Percentiles rank a stretch among this genome's conserved stretches.
Evolutionary conservation across 2,113 vertebrate species (phyloP).

Genomic region (Syngnathus typhle): DNA sequence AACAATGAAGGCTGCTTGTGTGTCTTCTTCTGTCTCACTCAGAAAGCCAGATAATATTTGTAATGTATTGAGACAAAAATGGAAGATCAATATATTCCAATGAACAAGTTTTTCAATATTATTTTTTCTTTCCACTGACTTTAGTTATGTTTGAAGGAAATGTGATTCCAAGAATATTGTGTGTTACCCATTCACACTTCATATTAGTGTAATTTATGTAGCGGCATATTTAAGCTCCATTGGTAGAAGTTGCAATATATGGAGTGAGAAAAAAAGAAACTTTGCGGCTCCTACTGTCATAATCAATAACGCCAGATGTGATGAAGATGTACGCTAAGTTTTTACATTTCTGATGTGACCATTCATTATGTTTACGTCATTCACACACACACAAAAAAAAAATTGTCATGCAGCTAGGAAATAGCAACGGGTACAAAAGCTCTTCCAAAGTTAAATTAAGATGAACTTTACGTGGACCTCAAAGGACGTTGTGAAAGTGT

Average conservation of each 20-base stretch:
- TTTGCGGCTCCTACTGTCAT: background rate
- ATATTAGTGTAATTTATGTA: too few species aligned
- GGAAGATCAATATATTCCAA: constrained; percentile 26
- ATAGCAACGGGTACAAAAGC: background rate
- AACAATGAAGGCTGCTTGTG: constrained; percentile 28
- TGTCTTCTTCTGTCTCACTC: constrained; percentile 17
- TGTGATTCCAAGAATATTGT: constrained; percentile 18
- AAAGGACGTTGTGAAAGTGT: constrained; percentile 3
- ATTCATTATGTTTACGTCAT: background rate
- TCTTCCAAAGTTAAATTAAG: background rate
- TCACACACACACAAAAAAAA: background rate
- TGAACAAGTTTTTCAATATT: constrained; percentile 1
- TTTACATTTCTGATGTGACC: background rate
- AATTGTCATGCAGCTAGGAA: constrained; percentile 4
- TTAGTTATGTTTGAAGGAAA: constrained; percentile 5
- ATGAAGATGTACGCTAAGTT: background rate
- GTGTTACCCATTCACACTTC: too few species aligned
- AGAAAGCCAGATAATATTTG: constrained; percentile 15
- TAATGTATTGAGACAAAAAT: constrained; percentile 13
- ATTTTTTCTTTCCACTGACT: constrained; percentile 8
- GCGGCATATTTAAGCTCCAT: too few species aligned
- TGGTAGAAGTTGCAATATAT: too few species aligned
- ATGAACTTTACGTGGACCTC: constrained; percentile 11
- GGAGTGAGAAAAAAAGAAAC: too few species aligned
- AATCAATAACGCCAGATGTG: too few species aligned